These are phyloP conservation scores for Pristionchus pacificus DNA, from an alignment of 1,140 invertebrate species.

Conservation along the genomic window DNA sequence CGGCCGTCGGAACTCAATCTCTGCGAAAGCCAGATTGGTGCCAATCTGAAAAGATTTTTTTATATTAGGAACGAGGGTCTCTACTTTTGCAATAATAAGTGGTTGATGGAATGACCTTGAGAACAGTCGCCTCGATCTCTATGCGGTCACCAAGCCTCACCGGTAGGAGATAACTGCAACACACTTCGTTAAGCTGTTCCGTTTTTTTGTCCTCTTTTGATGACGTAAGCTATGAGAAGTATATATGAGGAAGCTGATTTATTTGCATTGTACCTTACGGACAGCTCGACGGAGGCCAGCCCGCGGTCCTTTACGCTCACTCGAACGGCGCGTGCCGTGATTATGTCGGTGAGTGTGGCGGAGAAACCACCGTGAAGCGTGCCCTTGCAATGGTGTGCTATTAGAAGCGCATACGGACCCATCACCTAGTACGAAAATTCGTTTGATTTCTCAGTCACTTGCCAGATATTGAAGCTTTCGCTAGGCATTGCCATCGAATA, in stretches of 20 bases:
- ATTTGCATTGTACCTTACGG: slow-evolving; percentile 69
- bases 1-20: slow-evolving; percentile 30
- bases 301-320: slow-evolving; percentile 66
- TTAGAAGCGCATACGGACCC: too few relatives aligned
- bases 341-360: slow-evolving; percentile 73
- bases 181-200: neutral
- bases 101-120: slow-evolving; percentile 61
- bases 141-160: slow-evolving; percentile 73
- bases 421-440: too few relatives aligned
- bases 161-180: slow-evolving; percentile 65
- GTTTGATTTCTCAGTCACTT: too few relatives aligned
- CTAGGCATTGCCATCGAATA: too few relatives aligned
- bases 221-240: too few relatives aligned
- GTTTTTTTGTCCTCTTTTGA: neutral
- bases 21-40: slow-evolving; percentile 70
- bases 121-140: slow-evolving; percentile 72
- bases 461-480: too few relatives aligned
- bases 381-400: too few relatives aligned
- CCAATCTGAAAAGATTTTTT: slow-evolving; percentile 61
- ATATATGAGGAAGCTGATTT: too few relatives aligned
- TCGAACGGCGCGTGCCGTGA: slow-evolving; percentile 71
- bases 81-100: too few relatives aligned
- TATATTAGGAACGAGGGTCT: neutral
- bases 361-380: slow-evolving; percentile 48
- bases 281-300: slow-evolving; percentile 73